Evolutionary conservation across 2,113 vertebrate species (phyloP), one percentile per base, ranked within the genome.

Genomic region (Corydoras sp.): DNA sequence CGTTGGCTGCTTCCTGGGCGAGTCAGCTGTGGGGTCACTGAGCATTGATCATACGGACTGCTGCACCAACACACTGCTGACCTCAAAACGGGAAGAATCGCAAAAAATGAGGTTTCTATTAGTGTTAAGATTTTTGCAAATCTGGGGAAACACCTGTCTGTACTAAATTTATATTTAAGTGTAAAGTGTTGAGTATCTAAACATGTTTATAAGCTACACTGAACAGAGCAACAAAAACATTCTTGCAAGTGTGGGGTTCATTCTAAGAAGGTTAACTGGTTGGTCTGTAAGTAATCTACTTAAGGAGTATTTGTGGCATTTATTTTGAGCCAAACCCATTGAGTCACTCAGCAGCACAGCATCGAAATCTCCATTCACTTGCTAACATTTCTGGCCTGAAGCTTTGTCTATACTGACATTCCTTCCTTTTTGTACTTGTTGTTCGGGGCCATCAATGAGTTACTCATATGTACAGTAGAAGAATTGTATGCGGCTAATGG

Each of bases 221-320:
- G 1, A 53, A 14, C 18, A 48, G 62, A 68, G 54, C 73, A 84
- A 79, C 79, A 83, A 80, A 79, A 77, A 80, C 72, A 75, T 71
- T 65, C 29, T 62, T 76, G 62, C 62, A 60, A 30, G 35, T 9
- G 14, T 59, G 66, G 1, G 3, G 72, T 66, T 69, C n/a, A 63
- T 55, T 72, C n/a, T 80, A 86, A 86, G 80, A 73, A 78, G 78
- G 79, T 85, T 81, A 79, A 71, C 76, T 72, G 66, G 81, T 79
- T 85, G 85, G 81, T 79, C 56, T 71, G 68, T 75, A 53, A 14
- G 48, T 89, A 89, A 89, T 85, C 87, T 81, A 84, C 84, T 89
- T 88, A 85, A 35, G 77, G 75, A 65, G 32, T 3, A 62, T 75
- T 24, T 74, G 70, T 65, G 67, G 73, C 74, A 75, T 59, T 76